Conservation (phyloP, 1,140 invertebrate species). For the Cydia fagiglandana region DNA sequence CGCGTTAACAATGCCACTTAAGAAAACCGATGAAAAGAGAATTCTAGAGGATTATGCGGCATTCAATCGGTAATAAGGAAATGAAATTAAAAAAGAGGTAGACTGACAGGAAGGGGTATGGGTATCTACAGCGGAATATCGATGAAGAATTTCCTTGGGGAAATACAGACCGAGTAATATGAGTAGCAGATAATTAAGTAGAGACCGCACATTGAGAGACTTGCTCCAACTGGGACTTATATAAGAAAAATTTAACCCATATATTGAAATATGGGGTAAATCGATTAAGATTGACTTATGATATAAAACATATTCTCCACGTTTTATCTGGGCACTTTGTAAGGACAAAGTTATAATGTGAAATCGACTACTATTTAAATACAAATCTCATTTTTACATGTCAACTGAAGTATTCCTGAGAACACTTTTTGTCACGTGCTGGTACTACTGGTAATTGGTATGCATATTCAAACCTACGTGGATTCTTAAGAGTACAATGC, state of each 20-base stretch:
- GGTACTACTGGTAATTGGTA: no score
- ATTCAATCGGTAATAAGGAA: conserved; percentile 29
- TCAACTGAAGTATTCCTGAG: no score
- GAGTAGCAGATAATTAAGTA: conserved; percentile 49
- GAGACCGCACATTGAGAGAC: conserved; percentile 41
- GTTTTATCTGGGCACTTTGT: no score
- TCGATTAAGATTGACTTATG: background rate
- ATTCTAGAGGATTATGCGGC: conserved; percentile 30
- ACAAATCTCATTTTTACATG: no score
- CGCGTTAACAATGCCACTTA: conserved; percentile 28
- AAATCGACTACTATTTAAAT: no score
- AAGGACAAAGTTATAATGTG: no score
- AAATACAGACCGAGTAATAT: conserved; percentile 44
- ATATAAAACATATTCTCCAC: background rate
- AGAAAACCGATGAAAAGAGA: conserved; percentile 2
- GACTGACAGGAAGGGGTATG: conserved; percentile 35
- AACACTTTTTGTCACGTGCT: no score
- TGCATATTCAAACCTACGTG: no score
- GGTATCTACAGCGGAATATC: conserved; percentile 39
- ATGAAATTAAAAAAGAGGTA: conserved; percentile 33
- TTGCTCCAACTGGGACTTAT: background rate
- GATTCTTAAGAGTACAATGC: no score
- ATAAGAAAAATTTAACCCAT: background rate
- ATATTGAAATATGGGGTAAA: background rate
- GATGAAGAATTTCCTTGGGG: conserved; percentile 44